Evolutionary conservation across 2,888 invertebrate species (phyloP), one percentile per base, ranked within the genome.

Genomic region (Zhuqinia jingwanae): DNA sequence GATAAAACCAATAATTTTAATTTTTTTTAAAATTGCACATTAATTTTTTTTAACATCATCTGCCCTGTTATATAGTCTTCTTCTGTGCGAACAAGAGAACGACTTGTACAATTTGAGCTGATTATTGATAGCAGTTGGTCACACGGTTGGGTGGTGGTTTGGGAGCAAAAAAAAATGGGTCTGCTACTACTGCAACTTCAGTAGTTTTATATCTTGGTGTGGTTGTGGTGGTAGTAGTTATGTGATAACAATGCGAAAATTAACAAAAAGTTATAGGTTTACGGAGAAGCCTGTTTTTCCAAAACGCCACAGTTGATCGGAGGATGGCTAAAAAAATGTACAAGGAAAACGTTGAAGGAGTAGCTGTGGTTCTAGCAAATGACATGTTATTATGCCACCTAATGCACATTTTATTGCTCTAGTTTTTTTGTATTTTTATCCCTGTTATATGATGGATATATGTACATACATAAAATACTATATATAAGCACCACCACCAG

Each of bases 401-500:
- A 75, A 75, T 75, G 50, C 13, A 53, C 53, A 50, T 50, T 53
- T 75, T 75, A 75, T 75, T 53, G 75, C 30, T 75, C 75, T 53
- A 75, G 75, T 75, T 75, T 75, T 53, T 36, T 36, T 36, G 8
- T 36, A 36, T 36, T 36, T 36, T 36, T 36, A 36, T 36, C 36
- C 3, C 8, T 36, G 5, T 36, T 36, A 36, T 8, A 36, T 36
- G n/a, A n/a, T n/a, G n/a, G n/a, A n/a, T n/a, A 20, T 58, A 1
- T 10, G 2, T 58, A 25, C 17, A 58, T 58, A 22, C 13, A 58
- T 20, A 2, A 58, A 17, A 17, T 50, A n/a, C n/a, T n/a, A 36
- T 36, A 36, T 36, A 36, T 36, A 8, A 36, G 36, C 36, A n/a
- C n/a, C n/a, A n/a, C n/a, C n/a, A n/a, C n/a, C n/a, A 36, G 20